These are phyloP conservation scores for Fragum fragum DNA, from an alignment of 2,888 invertebrate genomes.

Conservation along the genomic window DNA sequence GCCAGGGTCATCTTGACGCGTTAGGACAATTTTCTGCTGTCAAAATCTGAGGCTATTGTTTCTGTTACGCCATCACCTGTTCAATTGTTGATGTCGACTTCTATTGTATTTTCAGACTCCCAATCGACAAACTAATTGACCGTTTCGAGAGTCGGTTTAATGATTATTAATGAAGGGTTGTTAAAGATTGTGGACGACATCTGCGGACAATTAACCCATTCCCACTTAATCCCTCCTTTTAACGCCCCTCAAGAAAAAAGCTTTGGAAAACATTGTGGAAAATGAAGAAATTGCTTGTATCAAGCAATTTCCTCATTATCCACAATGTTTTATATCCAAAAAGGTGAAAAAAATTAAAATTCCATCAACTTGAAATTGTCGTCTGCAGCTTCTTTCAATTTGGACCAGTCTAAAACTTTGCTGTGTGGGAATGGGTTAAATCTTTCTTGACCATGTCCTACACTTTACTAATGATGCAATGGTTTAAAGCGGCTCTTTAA, in stretches of 20 bases:
- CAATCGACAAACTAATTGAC: slow-evolving; percentile 14
- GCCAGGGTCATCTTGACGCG: not conserved
- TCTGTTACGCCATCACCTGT: slow-evolving; percentile 20
- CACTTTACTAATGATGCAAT: not conserved
- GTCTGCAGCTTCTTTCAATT: too few species aligned
- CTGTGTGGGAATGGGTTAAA: too few species aligned
- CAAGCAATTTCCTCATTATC: too few species aligned
- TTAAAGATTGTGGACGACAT: slow-evolving; percentile 11
- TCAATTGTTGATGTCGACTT: not conserved
- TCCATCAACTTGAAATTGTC: too few species aligned
- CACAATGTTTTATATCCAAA: too few species aligned
- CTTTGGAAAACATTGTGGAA: too few species aligned
- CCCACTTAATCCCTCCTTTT: too few species aligned
- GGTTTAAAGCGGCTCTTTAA: not conserved
- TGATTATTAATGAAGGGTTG: slow-evolving; percentile 27
- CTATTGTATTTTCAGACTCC: slow-evolving; percentile 12
- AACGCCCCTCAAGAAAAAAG: too few species aligned
- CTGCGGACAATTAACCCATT: slow-evolving; percentile 10
- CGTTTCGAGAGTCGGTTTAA: slow-evolving; percentile 13
- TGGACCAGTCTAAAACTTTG: too few species aligned
- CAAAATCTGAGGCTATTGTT: not conserved
- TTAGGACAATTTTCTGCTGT: not conserved
- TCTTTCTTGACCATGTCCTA: not conserved
- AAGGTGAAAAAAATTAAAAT: too few species aligned
- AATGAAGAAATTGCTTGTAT: too few species aligned